Base-by-base conservation (phyloP, 2,113 vertebrate genomes). In the Piprites chloris region DNA sequence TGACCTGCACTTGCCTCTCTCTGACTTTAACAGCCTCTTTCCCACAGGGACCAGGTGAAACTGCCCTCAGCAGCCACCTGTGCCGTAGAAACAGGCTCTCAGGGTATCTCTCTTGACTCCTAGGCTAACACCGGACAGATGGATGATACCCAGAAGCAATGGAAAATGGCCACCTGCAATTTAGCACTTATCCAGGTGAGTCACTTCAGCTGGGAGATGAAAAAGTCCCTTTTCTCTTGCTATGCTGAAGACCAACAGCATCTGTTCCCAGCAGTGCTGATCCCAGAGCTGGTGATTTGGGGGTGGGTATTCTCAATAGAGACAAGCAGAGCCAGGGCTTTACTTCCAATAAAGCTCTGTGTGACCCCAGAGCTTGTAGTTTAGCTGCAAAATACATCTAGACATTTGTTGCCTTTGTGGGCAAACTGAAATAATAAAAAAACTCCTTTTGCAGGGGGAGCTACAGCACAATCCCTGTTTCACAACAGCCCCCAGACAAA, bases 111-210 rank as follows among this genome's bases (percentile, higher is more conserved):
- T 96, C 59, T 95, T 85, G 83, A 47, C 24, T 90, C 30, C 44
- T 75, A 99, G 99, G 98, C 99, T 94, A 99, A 99, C 95, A 98
- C 98, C 3, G 99, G 99, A 58, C 98, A 99, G 97, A 98, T 99
- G 69, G 98, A 98, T 63, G 98, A 99, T 90, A 97, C 98, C 21
- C 97, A 94, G 53, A 98, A 99, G 94, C 98, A 98, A 66, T 98
- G 98, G 98, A 98, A 97, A 96, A 93, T 99, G 96, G 98, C 99
- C 62, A 98, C 98, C 93, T 98, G 99, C 94, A 99, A 99, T 95
- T 97, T 99, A 74, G 98, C 99, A 9, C 98, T 99, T 30, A 98
- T 99, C 68, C 99, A 99, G 98, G 99, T 99, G 90, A 95, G 91
- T 89, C 26, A 11, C 30, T 49, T 56, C 69, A 81, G 33, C 27